Conservation (phyloP, 1,140 invertebrate genomes). For the Drosophila repleta region DNA sequence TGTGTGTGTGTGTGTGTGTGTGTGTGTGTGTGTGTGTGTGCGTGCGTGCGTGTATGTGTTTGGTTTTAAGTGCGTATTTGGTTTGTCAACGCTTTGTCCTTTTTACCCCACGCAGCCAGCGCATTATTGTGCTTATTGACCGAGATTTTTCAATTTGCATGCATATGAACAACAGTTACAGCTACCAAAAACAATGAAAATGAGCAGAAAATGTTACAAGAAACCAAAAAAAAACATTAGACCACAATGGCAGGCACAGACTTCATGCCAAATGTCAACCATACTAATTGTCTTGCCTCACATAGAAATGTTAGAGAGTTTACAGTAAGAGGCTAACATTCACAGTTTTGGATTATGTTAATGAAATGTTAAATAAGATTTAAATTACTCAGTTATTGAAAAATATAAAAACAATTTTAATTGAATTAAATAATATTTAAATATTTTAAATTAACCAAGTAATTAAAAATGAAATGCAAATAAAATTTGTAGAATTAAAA, state of each 20-base stretch:
- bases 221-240: background rate
- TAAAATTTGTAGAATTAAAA: too few relatives aligned
- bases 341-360: background rate
- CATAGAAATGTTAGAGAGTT: background rate
- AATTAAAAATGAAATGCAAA: too few relatives aligned
- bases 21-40: constrained; percentile 5
- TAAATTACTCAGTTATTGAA: too few relatives aligned
- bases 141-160: constrained; percentile 67
- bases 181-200: constrained; percentile 36
- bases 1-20: constrained; percentile 3
- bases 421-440: too few relatives aligned
- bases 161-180: constrained; percentile 42
- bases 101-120: constrained; percentile 25
- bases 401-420: too few relatives aligned
- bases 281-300: background rate
- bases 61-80: constrained; percentile 31
- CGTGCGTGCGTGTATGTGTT: constrained; percentile 2
- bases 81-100: constrained; percentile 54
- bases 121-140: constrained; percentile 63
- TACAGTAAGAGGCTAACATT: background rate
- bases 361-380: too few relatives aligned
- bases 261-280: background rate
- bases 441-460: too few relatives aligned
- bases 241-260: background rate
- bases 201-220: background rate